Evolutionary conservation across 2,888 invertebrate species (phyloP), one percentile per base, ranked within the genome.

Genomic region (Creontiades dilutus): DNA sequence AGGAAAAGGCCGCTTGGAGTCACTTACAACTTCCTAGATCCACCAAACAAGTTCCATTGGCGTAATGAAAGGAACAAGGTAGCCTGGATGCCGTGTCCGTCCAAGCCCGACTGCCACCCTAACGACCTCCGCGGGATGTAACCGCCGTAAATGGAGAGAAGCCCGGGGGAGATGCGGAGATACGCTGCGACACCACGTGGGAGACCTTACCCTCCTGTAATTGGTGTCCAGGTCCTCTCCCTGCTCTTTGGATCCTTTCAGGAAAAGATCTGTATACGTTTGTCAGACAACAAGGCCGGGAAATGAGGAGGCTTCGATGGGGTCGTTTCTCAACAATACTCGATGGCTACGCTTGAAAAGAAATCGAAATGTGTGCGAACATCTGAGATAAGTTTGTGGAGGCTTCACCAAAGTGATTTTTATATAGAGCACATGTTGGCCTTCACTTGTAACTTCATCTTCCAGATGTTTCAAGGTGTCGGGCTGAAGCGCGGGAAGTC

Each of bases 151-250:
- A 82, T 82, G 82, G 82, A 48, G 27, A 82, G 82, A 48, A 16
- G 23, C 37, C 19, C 48, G 52, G 55, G 27, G 48, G 82, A 82
- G 82, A 82, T 82, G 52, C 82, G 23, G 55, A 82, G 82, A 82
- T 82, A 82, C 82, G 48, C 47, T n/a, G 55, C 82, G 82, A 82
- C 82, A 82, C 82, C 82, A 82, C 82, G 82, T 82, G 82, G 82
- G 82, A 82, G 82, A 82, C 82, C 82, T 47, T 82, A 82, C 82
- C 55, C 52, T 82, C 82, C 55, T 82, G 82, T 82, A 82, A 82
- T 82, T 82, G 82, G 82, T 82, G 82, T 23, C 82, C 68, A 61
- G 9, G 19, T 19, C 23, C 68, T 68, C 23, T 23, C 61, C 23
- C 68, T 68, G 68, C 68, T 68, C 68, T 68, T 61, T 23, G 68